Percentiles rank a stretch among this genome's conserved stretches.
These are phyloP conservation scores for Eurois occulta DNA, from an alignment of 2,888 invertebrate genomes.

Conservation along the genomic window DNA sequence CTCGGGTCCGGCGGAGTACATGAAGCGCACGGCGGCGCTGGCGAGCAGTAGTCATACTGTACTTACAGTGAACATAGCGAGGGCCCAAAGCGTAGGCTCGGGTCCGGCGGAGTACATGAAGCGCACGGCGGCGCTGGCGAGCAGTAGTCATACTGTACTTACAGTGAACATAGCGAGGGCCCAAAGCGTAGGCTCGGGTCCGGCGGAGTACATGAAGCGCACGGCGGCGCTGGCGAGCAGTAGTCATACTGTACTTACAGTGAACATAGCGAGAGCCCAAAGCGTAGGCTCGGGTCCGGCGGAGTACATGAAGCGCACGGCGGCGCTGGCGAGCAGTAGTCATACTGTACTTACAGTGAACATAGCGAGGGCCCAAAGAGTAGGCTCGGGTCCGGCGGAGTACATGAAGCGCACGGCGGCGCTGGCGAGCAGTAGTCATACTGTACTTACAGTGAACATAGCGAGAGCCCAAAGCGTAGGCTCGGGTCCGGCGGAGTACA, in stretches of 20 bases:
- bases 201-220: constrained; percentile 96
- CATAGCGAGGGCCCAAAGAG: constrained; percentile 95
- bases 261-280: constrained; percentile 96
- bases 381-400: constrained; percentile 96
- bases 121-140: constrained; percentile 95
- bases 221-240: constrained; percentile 95
- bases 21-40: constrained; percentile 95
- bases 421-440: constrained; percentile 91
- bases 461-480: constrained; percentile 96
- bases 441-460: constrained; percentile 93
- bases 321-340: constrained; percentile 93
- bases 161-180: constrained; percentile 97
- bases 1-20: constrained; percentile 97
- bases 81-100: constrained; percentile 95
- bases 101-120: constrained; percentile 97
- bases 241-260: constrained; percentile 88
- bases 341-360: constrained; percentile 91
- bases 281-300: constrained; percentile 96
- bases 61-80: constrained; percentile 95
- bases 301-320: constrained; percentile 97
- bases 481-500: constrained; percentile 97
- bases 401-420: constrained; percentile 97
- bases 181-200: constrained; percentile 96
- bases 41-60: constrained; percentile 90
- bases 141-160: constrained; percentile 81